Evolutionary conservation across 2,797 vertebrate genomes (phyloP).

Genomic region (Lateolabrax maculatus): DNA sequence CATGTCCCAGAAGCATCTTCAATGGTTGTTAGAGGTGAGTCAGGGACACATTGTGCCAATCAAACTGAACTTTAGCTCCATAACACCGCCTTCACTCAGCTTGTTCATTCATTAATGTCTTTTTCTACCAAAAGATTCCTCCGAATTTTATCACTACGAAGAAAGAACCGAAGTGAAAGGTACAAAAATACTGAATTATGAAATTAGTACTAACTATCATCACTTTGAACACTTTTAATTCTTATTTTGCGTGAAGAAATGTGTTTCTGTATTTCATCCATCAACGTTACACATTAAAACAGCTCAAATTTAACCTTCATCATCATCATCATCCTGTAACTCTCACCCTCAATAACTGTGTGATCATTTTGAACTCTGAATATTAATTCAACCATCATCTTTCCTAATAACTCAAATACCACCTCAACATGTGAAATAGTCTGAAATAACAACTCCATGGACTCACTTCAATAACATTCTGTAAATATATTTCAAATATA

Average conservation of each 20-base stretch:
- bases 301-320: not conserved
- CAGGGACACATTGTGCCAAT: slow-evolving; percentile 1
- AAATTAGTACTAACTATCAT: slow-evolving; percentile 12
- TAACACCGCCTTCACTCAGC: not conserved
- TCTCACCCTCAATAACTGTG: slow-evolving; percentile 16
- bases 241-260: slow-evolving; percentile 17
- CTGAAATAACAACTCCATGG: not conserved
- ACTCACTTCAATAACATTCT: not conserved
- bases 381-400: not conserved
- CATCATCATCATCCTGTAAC: slow-evolving; percentile 7
- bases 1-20: slow-evolving; percentile 83
- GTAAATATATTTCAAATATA: not conserved
- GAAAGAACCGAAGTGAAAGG: slow-evolving; percentile 78
- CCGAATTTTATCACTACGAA: slow-evolving; percentile 75
- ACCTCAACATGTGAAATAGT: not conserved
- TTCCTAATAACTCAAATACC: slow-evolving; percentile 1
- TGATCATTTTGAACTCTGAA: slow-evolving; percentile 12
- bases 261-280: slow-evolving; percentile 4
- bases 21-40: slow-evolving; percentile 89
- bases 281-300: not conserved
- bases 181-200: slow-evolving; percentile 48
- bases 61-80: not conserved
- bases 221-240: not conserved
- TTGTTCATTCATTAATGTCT: slow-evolving; percentile 17
- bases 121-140: slow-evolving; percentile 74